Evolutionary conservation across 2,113 vertebrate genomes (phyloP).

Genomic region (Forbesichthys papilliferus): DNA sequence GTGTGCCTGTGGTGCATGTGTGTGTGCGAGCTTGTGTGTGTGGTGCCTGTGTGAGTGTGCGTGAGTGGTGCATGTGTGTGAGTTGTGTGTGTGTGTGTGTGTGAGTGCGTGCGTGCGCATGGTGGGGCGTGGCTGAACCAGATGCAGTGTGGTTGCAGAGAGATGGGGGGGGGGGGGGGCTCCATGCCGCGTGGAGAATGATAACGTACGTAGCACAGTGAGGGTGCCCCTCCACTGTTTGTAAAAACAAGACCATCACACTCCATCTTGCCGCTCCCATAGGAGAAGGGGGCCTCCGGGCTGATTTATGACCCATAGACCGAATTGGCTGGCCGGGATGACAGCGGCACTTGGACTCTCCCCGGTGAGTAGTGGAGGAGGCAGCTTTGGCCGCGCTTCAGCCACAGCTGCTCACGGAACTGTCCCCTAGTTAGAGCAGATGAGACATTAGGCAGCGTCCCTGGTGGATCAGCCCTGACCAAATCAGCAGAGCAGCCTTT

Average conservation of each 20-base stretch:
- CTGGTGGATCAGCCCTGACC: conserved; percentile 34
- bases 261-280: conserved; percentile 80
- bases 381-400: conserved; percentile 49
- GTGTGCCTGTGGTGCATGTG: neutral
- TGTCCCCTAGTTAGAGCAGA: conserved; percentile 55
- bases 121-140: conserved; percentile 61
- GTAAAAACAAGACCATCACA: conserved; percentile 84
- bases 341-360: conserved; percentile 75
- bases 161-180: conserved; percentile 39
- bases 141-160: conserved; percentile 63
- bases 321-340: conserved; percentile 76
- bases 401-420: conserved; percentile 59
- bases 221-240: conserved; percentile 80
- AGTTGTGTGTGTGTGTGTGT: neutral
- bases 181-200: conserved; percentile 64
- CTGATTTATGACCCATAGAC: conserved; percentile 79
- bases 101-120: neutral
- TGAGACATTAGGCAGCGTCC: conserved; percentile 50
- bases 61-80: neutral
- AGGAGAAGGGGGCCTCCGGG: conserved; percentile 71
- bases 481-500: conserved; percentile 14
- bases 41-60: neutral
- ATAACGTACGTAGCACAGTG: conserved; percentile 66
- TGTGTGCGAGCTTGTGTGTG: neutral
- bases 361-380: conserved; percentile 65